A percentile compares a stretch with the other conserved stretches of the same genome.
Conservation (phyloP, 2,113 vertebrate species). For the Ellobius talpinus region DNA sequence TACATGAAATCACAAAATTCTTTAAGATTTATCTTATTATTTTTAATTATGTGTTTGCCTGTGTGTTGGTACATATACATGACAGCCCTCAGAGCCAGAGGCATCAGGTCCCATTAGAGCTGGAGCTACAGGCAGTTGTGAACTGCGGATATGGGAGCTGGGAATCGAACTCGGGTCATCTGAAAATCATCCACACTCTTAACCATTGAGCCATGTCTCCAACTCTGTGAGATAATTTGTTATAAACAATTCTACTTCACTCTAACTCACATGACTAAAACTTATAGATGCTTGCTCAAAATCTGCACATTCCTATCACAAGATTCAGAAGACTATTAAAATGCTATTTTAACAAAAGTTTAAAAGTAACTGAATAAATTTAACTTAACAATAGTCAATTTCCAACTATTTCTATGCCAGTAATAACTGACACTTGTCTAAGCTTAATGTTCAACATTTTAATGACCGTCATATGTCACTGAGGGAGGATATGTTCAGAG, state of each 20-base stretch:
- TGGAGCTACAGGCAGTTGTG: neutral
- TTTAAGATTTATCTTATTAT: neutral
- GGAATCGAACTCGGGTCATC: neutral
- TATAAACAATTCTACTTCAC: neutral
- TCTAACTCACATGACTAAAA: neutral
- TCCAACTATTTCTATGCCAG: neutral
- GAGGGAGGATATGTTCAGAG: neutral
- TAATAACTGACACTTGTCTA: neutral
- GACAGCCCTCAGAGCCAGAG: neutral
- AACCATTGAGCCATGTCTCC: neutral
- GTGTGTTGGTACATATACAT: neutral
- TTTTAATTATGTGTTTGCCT: neutral
- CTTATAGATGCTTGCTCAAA: neutral
- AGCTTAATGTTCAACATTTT: neutral
- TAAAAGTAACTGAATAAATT: neutral
- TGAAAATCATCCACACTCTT: neutral
- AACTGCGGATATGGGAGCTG: neutral
- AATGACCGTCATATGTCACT: neutral
- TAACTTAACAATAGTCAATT: slow-evolving; percentile 27
- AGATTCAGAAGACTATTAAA: slow-evolving; percentile 23
- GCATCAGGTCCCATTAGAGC: neutral
- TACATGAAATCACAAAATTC: neutral
- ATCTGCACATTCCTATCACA: neutral
- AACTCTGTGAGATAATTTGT: neutral
- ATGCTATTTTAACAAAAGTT: slow-evolving; percentile 41